Percentiles rank a stretch among this genome's conserved stretches.
These are phyloP conservation scores for Mylabris phalerata DNA, from an alignment of 1,140 invertebrate genomes.

Conservation along the genomic window DNA sequence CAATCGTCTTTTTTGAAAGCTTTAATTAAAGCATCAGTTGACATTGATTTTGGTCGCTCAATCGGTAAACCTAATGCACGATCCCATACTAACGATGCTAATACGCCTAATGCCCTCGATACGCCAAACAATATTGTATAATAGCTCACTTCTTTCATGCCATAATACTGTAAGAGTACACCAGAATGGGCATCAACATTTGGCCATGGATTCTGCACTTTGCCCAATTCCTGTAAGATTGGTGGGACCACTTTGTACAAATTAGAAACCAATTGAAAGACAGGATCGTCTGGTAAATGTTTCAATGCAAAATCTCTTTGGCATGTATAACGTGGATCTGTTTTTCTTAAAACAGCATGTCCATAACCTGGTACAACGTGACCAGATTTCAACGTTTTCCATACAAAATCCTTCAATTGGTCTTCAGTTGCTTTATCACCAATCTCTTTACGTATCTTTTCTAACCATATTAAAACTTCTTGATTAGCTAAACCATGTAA, in stretches of 20 bases:
- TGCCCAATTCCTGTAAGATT: conserved; percentile 76
- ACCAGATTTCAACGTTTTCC: conserved; percentile 81
- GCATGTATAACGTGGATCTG: conserved; percentile 82
- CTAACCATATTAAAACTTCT: conserved; percentile 70
- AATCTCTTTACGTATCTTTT: conserved; percentile 61
- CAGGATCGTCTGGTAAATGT: conserved; percentile 75
- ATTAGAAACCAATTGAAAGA: conserved; percentile 62
- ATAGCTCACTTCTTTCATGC: conserved; percentile 89
- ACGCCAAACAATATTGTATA: conserved; percentile 92
- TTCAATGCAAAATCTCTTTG: conserved; percentile 85
- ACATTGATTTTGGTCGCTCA: conserved; percentile 88
- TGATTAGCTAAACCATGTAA: conserved; percentile 89
- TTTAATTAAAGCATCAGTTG: conserved; percentile 77
- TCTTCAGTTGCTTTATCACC: conserved; percentile 67
- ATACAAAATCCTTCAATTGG: conserved; percentile 77
- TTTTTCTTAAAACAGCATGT: conserved; percentile 84
- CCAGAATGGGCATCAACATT: conserved; percentile 92
- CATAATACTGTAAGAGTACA: conserved; percentile 74
- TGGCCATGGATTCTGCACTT: conserved; percentile 93
- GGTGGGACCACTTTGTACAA: conserved; percentile 84
- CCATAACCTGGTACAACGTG: conserved; percentile 91
- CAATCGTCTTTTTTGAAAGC: neutral
- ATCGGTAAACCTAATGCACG: conserved; percentile 82
- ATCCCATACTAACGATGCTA: conserved; percentile 84
- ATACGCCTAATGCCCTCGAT: conserved; percentile 75